These are phyloP conservation scores for Sebastes goodei DNA, from an alignment of 2,797 vertebrate species.

Conservation along the genomic window DNA sequence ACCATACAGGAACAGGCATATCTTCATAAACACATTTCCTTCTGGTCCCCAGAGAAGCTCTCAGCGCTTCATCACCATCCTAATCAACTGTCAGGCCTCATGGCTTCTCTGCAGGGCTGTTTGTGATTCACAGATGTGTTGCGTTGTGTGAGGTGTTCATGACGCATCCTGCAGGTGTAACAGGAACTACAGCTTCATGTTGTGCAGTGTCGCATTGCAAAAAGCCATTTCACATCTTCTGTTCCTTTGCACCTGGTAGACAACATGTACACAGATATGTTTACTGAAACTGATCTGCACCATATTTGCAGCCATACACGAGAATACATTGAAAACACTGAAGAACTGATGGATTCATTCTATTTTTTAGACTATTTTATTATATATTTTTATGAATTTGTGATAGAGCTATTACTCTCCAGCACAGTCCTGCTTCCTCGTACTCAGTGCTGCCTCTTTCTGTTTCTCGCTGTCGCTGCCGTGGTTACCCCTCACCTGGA, in stretches of 20 bases:
- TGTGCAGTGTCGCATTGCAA: background rate
- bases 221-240: background rate
- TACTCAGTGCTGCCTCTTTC: too few species aligned
- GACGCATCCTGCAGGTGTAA: too few species aligned
- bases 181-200: background rate
- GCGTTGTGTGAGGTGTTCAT: background rate
- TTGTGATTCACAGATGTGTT: background rate
- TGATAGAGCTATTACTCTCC: too few species aligned
- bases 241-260: background rate
- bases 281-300: background rate
- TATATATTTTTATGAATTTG: too few species aligned
- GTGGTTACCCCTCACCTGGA: too few species aligned
- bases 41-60: background rate
- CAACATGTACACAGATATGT: background rate
- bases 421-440: too few species aligned
- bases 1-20: background rate
- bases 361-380: too few species aligned
- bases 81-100: background rate
- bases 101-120: background rate
- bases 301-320: too few species aligned
- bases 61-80: slow-evolving; percentile 1
- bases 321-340: too few species aligned
- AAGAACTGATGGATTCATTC: too few species aligned
- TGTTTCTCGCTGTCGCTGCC: too few species aligned
- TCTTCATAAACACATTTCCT: background rate